Evolutionary conservation across 2,888 invertebrate genomes (phyloP), one percentile per base, ranked within the genome.

Genomic region (Marronus borbonicus): DNA sequence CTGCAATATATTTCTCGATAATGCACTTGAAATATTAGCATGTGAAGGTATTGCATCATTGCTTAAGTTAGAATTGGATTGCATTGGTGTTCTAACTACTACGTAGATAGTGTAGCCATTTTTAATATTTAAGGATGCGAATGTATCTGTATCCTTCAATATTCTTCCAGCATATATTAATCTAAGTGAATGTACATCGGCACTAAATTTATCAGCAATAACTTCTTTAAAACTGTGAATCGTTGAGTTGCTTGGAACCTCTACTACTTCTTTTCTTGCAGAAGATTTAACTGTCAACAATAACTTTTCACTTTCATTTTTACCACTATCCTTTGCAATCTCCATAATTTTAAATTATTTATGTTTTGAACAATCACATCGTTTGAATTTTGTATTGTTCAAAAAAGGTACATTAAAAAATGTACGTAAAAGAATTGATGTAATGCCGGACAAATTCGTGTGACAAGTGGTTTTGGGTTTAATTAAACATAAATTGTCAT

Each of bases 131-230:
- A 97, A 97, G 85, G 94, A 94, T 83, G 92, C 91, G 77, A 99
- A 89, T 72, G 94, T 94, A 87, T 99, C 99, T 81, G 92, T 93
- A 90, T 99, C 98, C 89, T 98, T 99, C 93, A 99, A 94, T 81
- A 99, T 99, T 92, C 99, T 99, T 78, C 99, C 99, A 88, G 98
- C 98, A 90, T 98, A 99, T 87, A 99, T 99, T 79, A 99, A 92
- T 88, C 98, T 98, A 85, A 99, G 90, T 87, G 96, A 96, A 84
- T 97, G 98, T 17, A 94, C 91, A 85, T 96, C 94, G 5, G 96
- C 93, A 86, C 93, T 93, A 89, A 98, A 98, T 88, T 95, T 94
- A 84, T 95, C 92, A 60, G 96, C 93, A 80, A 97, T 93, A 84
- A 93, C 91, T 86, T 94, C 93, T 89, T 97, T 96, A 86, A 98